Evolutionary conservation across 2,113 vertebrate genomes (phyloP).

Genomic region (Pan troglodytes): DNA sequence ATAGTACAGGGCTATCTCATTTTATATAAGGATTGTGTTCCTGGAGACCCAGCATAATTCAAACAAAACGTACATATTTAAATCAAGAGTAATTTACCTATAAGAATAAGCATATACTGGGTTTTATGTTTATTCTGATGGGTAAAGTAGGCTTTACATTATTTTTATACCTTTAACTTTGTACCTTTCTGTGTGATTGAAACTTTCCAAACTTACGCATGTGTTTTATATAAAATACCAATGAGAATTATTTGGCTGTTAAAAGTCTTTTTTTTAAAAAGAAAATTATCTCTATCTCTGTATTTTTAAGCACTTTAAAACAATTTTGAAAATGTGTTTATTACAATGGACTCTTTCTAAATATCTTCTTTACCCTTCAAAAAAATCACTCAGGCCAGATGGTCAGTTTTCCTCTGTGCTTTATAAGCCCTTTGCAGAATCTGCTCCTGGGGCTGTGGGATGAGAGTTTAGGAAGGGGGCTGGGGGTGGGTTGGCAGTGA

Average conservation of each 20-base stretch:
- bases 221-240: conserved; percentile 27
- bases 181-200: conserved; percentile 15
- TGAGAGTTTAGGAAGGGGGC: fast-evolving
- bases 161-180: not conserved
- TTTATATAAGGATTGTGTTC: not conserved
- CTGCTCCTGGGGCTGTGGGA: not conserved
- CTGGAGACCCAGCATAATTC: not conserved
- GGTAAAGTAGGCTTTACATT: not conserved
- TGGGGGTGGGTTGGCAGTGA: too few species aligned
- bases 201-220: not conserved
- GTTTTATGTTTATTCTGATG: not conserved
- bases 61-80: not conserved
- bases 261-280: not conserved
- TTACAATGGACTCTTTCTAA: not conserved
- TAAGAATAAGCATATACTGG: not conserved
- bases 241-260: not conserved
- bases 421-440: not conserved
- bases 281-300: not conserved
- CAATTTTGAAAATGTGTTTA: not conserved
- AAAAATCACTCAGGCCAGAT: not conserved
- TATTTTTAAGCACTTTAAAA: not conserved
- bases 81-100: not conserved
- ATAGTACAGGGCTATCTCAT: not conserved
- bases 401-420: not conserved
- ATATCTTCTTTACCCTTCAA: not conserved